A percentile compares a stretch with the other conserved stretches of the same genome.
Conservation (phyloP, 1,140 invertebrate species). For the Procambarus virginalis region DNA sequence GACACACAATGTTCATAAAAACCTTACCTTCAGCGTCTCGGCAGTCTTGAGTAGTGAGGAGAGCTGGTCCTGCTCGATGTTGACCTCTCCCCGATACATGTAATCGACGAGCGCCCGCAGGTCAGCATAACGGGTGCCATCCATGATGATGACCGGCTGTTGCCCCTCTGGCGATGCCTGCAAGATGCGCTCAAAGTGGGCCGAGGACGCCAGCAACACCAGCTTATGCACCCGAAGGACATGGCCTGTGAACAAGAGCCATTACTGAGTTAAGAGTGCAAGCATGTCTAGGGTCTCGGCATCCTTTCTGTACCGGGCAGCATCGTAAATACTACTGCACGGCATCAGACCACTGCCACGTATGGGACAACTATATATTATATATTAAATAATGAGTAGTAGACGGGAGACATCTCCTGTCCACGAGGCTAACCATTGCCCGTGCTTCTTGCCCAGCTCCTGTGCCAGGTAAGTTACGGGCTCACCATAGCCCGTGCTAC, state of each 20-base stretch:
- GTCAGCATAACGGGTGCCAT: constrained; percentile 89
- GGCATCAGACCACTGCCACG: background rate
- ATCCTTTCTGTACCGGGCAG: background rate
- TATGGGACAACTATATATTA: background rate
- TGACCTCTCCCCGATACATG: constrained; percentile 95
- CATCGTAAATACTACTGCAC: background rate
- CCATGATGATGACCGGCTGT: constrained; percentile 88
- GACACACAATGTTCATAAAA: too few relatives aligned
- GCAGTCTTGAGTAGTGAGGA: constrained; percentile 92
- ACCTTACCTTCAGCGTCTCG: constrained; percentile 79
- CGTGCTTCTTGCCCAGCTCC: too few relatives aligned
- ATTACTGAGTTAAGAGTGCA: background rate
- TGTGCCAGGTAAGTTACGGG: too few relatives aligned
- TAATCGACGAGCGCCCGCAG: constrained; percentile 92
- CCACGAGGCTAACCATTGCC: too few relatives aligned
- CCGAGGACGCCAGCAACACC: constrained; percentile 93
- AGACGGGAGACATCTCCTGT: too few relatives aligned
- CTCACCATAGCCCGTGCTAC: too few relatives aligned
- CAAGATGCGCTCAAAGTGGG: constrained; percentile 92
- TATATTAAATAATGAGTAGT: too few relatives aligned
- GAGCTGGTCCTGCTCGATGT: constrained; percentile 92
- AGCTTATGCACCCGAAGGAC: constrained; percentile 93
- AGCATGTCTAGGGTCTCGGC: background rate
- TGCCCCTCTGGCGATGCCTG: constrained; percentile 85
- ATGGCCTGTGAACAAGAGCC: constrained; percentile 80